Conservation (phyloP, 1,140 invertebrate species). For the Drosophila grimshawi region DNA sequence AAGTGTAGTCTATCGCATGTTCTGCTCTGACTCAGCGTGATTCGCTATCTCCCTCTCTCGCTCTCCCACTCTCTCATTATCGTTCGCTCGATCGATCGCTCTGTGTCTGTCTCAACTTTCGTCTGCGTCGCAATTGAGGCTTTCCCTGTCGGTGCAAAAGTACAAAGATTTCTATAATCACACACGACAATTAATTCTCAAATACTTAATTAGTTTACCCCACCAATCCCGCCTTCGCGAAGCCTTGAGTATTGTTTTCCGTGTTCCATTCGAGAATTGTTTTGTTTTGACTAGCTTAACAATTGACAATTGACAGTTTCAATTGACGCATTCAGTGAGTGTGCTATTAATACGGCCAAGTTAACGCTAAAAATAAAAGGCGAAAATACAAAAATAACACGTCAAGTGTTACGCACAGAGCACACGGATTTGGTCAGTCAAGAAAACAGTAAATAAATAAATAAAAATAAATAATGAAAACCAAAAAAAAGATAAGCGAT, state of each 20-base stretch:
- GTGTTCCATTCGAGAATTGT: slow-evolving; percentile 24
- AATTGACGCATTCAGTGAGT: slow-evolving; percentile 13
- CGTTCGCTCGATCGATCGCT: neutral
- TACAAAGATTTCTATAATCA: slow-evolving; percentile 9
- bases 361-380: slow-evolving; percentile 33
- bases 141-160: slow-evolving; percentile 23
- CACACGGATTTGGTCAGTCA: neutral
- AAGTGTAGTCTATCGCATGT: slow-evolving; percentile 5
- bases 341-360: slow-evolving; percentile 20
- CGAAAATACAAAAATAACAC: slow-evolving; percentile 7
- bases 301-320: slow-evolving; percentile 14
- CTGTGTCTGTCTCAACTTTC: neutral
- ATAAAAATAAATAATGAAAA: neutral
- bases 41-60: slow-evolving; percentile 15
- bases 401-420: neutral
- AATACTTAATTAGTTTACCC: slow-evolving; percentile 9
- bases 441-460: neutral
- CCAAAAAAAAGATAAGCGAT: slow-evolving; percentile 27
- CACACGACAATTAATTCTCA: slow-evolving; percentile 15
- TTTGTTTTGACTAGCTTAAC: slow-evolving; percentile 15
- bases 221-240: neutral
- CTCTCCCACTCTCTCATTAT: too few species aligned
- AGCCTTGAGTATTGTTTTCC: slow-evolving; percentile 26
- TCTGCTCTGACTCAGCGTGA: slow-evolving; percentile 25
- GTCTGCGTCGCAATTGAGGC: slow-evolving; percentile 33